Conservation (phyloP, 2,797 vertebrate genomes). For the Borostomias antarcticus region DNA sequence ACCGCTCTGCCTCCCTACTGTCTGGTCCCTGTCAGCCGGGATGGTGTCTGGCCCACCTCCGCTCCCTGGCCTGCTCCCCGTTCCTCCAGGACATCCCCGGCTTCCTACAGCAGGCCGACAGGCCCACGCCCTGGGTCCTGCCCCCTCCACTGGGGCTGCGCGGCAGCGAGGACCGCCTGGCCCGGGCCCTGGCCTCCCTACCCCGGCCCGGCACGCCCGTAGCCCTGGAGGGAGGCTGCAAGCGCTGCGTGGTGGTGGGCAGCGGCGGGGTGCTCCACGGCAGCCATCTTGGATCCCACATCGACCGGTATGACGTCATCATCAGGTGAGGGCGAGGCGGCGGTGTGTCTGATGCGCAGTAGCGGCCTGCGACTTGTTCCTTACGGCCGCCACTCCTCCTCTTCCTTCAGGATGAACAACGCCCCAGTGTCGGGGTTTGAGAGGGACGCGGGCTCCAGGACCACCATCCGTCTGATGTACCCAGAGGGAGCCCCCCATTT, state of each 20-base stretch:
- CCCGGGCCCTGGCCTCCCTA: conserved; percentile 63
- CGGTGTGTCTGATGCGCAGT: not conserved
- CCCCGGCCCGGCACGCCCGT: conserved; percentile 63
- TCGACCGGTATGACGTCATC: conserved; percentile 79
- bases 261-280: conserved; percentile 76
- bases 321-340: conserved; percentile 69
- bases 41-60: conserved; percentile 63
- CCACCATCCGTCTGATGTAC: conserved; percentile 79
- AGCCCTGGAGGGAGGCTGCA: conserved; percentile 58
- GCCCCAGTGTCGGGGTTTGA: conserved; percentile 78
- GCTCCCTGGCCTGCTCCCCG: conserved; percentile 44
- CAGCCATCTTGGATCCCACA: conserved; percentile 77
- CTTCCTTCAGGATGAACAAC: conserved; percentile 72
- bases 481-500: conserved; percentile 77
- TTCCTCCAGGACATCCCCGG: conserved; percentile 69
- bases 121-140: conserved; percentile 41
- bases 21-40: conserved; percentile 60
- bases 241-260: conserved; percentile 78
- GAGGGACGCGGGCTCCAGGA: conserved; percentile 75
- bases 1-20: conserved; percentile 68
- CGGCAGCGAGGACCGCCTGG: conserved; percentile 69
- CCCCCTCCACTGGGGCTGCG: conserved; percentile 75
- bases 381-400: too few species aligned
- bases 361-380: too few species aligned
- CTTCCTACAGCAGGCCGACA: conserved; percentile 63